phyloP scores from a whole-genome alignment of 2,113 vertebrate genomes.

The Plecturocebus donacophilus region DNA sequence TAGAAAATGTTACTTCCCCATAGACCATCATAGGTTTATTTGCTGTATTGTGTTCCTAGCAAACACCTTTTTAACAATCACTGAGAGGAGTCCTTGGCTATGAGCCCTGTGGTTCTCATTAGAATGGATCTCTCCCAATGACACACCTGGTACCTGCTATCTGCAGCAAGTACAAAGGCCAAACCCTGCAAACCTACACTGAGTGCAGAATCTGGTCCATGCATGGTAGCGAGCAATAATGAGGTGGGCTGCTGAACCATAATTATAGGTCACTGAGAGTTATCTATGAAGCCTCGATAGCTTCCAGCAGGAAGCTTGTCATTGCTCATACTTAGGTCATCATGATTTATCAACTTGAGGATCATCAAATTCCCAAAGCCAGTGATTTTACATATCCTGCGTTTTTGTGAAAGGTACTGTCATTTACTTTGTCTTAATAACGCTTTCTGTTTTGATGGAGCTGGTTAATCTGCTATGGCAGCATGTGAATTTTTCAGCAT shows the following conservation, averaged over 20 bases:
- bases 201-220: background rate
- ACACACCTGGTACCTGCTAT: constrained; percentile 24
- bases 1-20: background rate
- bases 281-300: background rate
- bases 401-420: constrained; percentile 4
- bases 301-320: constrained; percentile 29
- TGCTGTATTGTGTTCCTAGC: background rate
- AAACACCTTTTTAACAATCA: constrained; percentile 35
- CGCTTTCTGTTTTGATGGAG: constrained; percentile 32
- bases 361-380: background rate
- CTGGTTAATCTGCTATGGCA: constrained; percentile 48
- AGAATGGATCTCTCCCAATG: constrained; percentile 28
- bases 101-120: constrained; percentile 50
- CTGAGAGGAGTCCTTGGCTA: background rate
- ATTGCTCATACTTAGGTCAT: constrained; percentile 26
- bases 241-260: background rate
- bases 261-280: background rate
- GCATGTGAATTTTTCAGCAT: background rate
- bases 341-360: constrained; percentile 41
- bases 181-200: background rate
- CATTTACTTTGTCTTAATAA: constrained; percentile 53
- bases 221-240: background rate
- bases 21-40: background rate
- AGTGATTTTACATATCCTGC: background rate
- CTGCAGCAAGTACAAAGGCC: constrained; percentile 1